A percentile compares a stretch with the other conserved stretches of the same genome.
Evolutionary conservation across 2,888 invertebrate species (phyloP).

Genomic region (Agrochola lychnidis): DNA sequence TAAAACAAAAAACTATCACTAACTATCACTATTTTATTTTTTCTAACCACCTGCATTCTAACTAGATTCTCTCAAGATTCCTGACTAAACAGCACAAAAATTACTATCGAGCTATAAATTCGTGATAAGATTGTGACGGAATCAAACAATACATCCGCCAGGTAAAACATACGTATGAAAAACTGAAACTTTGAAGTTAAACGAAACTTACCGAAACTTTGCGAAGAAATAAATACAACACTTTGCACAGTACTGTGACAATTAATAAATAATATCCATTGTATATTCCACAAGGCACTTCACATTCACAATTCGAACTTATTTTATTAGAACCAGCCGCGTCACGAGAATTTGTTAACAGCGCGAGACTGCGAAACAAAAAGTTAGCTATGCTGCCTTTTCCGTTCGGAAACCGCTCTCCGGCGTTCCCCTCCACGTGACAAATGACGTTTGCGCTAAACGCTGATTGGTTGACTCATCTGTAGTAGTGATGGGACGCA

Average conservation of each 20-base stretch:
- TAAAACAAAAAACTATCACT: background rate
- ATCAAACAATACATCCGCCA: conserved; percentile 76
- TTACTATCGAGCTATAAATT: conserved; percentile 55
- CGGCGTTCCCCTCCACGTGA: conserved; percentile 75
- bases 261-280: conserved; percentile 84
- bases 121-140: conserved; percentile 76
- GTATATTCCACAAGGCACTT: conserved; percentile 82
- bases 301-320: conserved; percentile 81
- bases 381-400: conserved; percentile 59
- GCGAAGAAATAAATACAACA: conserved; percentile 69
- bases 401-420: conserved; percentile 71
- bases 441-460: conserved; percentile 63
- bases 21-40: background rate
- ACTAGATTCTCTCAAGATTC: conserved; percentile 61
- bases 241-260: conserved; percentile 71
- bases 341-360: conserved; percentile 76
- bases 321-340: conserved; percentile 71
- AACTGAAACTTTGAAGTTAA: conserved; percentile 58
- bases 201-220: conserved; percentile 77
- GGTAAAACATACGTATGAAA: conserved; percentile 70
- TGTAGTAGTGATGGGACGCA: conserved; percentile 4
- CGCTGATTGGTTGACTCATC: conserved; percentile 64
- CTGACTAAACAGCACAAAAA: conserved; percentile 64
- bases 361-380: conserved; percentile 66
- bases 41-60: conserved; percentile 58